Evolutionary conservation across 2,797 vertebrate species (phyloP), one percentile per base, ranked within the genome.

Genomic region (Neosilurus hyrtlii): DNA sequence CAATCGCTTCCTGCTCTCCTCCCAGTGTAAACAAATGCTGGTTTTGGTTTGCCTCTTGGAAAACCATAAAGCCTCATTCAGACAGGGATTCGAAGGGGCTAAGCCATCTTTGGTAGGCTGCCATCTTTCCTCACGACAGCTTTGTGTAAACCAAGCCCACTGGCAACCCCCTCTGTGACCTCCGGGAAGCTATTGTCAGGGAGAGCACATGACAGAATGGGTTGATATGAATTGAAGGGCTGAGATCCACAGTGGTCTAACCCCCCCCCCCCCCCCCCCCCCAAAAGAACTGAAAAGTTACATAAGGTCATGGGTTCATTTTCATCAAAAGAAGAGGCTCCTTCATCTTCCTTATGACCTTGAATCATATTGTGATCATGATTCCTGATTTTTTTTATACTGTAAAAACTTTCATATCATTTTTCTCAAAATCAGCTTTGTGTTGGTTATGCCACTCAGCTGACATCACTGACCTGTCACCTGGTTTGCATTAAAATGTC

Each of bases 21-120:
- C 82, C 85, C 57, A 70, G 81, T 26, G 70, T 81, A 84, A 86
- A 84, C 84, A 87, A 85, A 88, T 84, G 87, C 82, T 81, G 86
- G 73, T 85, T 86, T 79, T 66, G 77, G 85, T 86, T 87, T 81
- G 71, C 35, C 81, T 84, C 84, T 84, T 70, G 81, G 77, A 83
- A 86, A 86, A 82, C 72, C 84, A 82, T 88, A 88, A 86, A 87
- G 68, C 79, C 85, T 86, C 84, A 86, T 87, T 88, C 84, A 86
- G 73, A 57, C 78, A 85, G 62, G 62, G 77, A 81, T 82, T 85
- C 78, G 77, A 88, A 83, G 61, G 71, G 80, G 16, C 77, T 86
- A 84, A 88, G 78, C 77, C 80, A 80, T 88, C 77, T 74, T 75
- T 84, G 74, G 84, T 71, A 22, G 67, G 72, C 74, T 79, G 79